Base-by-base conservation (phyloP, 2,888 invertebrate genomes). In the Diogma glabrata region DNA sequence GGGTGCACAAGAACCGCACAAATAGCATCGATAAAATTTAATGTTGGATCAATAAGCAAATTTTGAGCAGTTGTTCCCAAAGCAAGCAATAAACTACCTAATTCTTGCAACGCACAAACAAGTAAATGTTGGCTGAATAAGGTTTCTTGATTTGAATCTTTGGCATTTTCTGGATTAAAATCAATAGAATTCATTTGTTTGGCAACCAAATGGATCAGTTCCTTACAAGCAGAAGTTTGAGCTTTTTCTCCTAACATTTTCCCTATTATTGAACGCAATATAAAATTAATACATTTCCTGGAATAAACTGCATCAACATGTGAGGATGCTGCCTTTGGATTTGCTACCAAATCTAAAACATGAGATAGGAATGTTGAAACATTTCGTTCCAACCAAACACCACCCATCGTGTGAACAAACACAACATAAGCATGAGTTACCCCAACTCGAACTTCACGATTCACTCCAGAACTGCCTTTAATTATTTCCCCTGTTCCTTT, bases 301-400 rank as follows among this genome's bases (percentile, higher is more conserved):
- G 96, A 94, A 67, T 96, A 95, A 2, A 97, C 95, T 12, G 95
- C 94, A 69, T 97, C 96, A 0, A 96, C 94, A 64, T 99, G 97
- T 0, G 93, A 92, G 12, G 90, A 89, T 1, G 93, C 91, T 1
- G 94, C 92, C 70, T 92, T 92, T 0, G 95, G 94, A 72, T 93
- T 94, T 1, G 93, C 91, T 19, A 96, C 93, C 57, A 97, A 72
- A 62, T 95, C 93, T 48, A 97, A 71, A 4, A 97, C 81, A 66
- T 97, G 96, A 9, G 80, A 80, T n/a, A 96, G 72, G 60, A 96
- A 82, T 1, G 81, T 76, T 12, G 82, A 82, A 63, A 96, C 77
- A 65, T 97, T 92, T 17, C 90, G 81, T 70, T 99, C 97, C 54
- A 99, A 69, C 97, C 97, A 99, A 2, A 84, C 78, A 8, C 90